Evolutionary conservation across 2,113 vertebrate species (phyloP).

Genomic region (Antechinus flavipes): DNA sequence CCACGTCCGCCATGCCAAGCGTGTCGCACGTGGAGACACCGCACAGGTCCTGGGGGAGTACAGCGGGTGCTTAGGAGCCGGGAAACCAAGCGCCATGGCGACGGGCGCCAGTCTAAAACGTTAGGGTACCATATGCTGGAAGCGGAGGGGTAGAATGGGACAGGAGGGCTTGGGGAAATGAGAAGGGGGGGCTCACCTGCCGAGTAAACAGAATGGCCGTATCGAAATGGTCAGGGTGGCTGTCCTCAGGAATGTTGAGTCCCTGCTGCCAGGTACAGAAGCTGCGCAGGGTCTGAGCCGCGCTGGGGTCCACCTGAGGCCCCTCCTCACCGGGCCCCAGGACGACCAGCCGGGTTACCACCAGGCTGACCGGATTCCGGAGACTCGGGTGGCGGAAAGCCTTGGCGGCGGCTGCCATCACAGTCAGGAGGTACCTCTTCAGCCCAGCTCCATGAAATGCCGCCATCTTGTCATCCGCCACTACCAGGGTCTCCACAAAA

Average conservation of each 20-base stretch:
- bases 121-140: background rate
- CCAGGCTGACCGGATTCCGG: conserved; percentile 82
- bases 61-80: background rate
- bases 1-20: conserved; percentile 86
- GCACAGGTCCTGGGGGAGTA: conserved; percentile 81
- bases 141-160: background rate
- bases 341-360: conserved; percentile 83
- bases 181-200: conserved; percentile 71
- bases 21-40: conserved; percentile 84
- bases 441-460: conserved; percentile 81
- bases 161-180: background rate
- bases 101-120: background rate
- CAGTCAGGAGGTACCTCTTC: conserved; percentile 83
- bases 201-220: conserved; percentile 85
- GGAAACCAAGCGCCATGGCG: rapidly evolving
- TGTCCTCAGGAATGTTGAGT: conserved; percentile 81
- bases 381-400: conserved; percentile 85
- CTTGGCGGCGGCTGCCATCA: conserved; percentile 82
- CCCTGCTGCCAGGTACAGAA: conserved; percentile 85
- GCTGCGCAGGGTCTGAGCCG: conserved; percentile 82
- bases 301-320: conserved; percentile 79
- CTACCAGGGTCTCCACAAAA: conserved; percentile 85
- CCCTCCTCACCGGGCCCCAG: conserved; percentile 80
- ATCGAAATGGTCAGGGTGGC: conserved; percentile 84
- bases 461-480: conserved; percentile 84